These are phyloP conservation scores for Leucoptera coffeella DNA, from an alignment of 2,888 invertebrate genomes.

Conservation along the genomic window DNA sequence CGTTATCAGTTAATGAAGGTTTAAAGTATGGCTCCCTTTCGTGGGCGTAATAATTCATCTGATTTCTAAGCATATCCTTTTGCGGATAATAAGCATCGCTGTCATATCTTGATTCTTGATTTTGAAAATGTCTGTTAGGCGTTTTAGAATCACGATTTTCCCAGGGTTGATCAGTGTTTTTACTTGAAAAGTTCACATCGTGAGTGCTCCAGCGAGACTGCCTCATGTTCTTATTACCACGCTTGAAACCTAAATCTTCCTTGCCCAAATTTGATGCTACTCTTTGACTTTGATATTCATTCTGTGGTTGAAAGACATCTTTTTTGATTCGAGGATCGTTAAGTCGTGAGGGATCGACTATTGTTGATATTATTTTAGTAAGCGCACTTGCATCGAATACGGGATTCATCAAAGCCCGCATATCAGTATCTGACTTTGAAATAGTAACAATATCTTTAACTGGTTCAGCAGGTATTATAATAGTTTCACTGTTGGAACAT, in stretches of 20 bases:
- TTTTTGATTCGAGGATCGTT: slow-evolving; percentile 23
- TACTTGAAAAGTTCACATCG: background rate
- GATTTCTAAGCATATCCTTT: background rate
- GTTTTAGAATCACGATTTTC: no score
- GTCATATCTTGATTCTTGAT: no score
- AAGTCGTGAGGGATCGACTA: slow-evolving; percentile 5
- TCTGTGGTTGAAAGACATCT: slow-evolving; percentile 11
- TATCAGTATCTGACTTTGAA: slow-evolving; percentile 24
- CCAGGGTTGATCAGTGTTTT: no score
- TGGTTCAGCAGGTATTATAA: slow-evolving; percentile 36
- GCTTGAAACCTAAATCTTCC: slow-evolving; percentile 9
- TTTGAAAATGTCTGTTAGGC: no score
- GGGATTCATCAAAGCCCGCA: slow-evolving; percentile 20
- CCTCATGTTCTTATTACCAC: slow-evolving; percentile 9
- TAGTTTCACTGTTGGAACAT: slow-evolving; percentile 12
- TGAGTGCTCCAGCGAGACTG: slow-evolving; percentile 1
- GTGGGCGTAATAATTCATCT: no score
- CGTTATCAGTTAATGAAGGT: background rate
- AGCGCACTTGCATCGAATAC: slow-evolving; percentile 4
- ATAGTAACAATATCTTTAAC: slow-evolving; percentile 12
- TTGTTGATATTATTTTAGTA: background rate
- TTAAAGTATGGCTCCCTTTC: no score
- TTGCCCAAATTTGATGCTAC: slow-evolving; percentile 10
- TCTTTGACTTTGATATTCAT: slow-evolving; percentile 9
- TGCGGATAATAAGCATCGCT: background rate